Conservation (phyloP, 2,797 vertebrate genomes). For the Notolepis coatsorum region DNA sequence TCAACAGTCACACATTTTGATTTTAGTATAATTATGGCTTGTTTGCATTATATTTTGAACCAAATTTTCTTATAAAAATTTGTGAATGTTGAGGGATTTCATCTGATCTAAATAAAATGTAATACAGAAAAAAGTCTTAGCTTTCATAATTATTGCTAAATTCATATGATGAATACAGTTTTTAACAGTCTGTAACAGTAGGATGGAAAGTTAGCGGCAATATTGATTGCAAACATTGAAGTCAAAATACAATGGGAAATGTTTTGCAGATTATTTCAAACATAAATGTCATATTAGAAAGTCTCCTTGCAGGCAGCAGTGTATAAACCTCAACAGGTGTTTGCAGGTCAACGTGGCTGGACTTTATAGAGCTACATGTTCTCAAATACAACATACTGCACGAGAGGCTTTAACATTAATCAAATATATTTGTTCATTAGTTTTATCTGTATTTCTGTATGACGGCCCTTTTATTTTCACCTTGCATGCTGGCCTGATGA, state of each 20-base stretch:
- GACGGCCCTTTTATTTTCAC: background rate
- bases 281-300: background rate
- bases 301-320: background rate
- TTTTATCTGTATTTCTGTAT: conserved; percentile 11
- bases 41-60: too few relatives aligned
- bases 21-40: too few relatives aligned
- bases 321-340: background rate
- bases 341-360: background rate
- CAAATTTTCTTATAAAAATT: too few relatives aligned
- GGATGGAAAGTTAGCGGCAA: too few relatives aligned
- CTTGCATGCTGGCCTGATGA: background rate
- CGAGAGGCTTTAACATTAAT: conserved; percentile 1
- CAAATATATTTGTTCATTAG: conserved; percentile 45
- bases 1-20: background rate
- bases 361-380: background rate
- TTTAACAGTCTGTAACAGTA: too few relatives aligned
- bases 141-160: too few relatives aligned
- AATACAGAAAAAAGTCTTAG: too few relatives aligned
- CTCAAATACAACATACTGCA: background rate
- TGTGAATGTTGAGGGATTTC: too few relatives aligned
- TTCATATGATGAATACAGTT: too few relatives aligned
- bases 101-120: too few relatives aligned
- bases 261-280: background rate
- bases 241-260: background rate
- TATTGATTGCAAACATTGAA: background rate